These are phyloP conservation scores for Gymnocypris eckloni DNA, from an alignment of 2,797 vertebrate genomes.

Conservation along the genomic window DNA sequence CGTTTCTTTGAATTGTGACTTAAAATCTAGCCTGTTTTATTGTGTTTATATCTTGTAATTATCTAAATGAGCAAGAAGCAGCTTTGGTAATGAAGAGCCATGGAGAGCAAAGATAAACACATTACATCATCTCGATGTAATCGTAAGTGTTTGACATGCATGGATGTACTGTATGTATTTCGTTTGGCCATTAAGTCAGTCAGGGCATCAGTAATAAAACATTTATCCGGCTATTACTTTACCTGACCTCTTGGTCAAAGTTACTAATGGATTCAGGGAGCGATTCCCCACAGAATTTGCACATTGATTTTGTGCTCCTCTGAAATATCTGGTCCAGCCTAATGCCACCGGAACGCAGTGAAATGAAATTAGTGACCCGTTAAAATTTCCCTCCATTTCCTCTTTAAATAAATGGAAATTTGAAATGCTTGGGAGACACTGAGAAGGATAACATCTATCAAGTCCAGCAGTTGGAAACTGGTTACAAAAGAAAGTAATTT, in stretches of 20 bases:
- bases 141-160: conserved; percentile 77
- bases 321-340: conserved; percentile 83
- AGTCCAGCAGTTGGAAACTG: conserved; percentile 55
- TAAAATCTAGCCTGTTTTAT: background rate
- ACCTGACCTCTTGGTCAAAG: conserved; percentile 89
- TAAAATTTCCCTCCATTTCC: conserved; percentile 80
- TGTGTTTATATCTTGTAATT: background rate
- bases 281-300: conserved; percentile 82
- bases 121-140: conserved; percentile 55
- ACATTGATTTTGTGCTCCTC: conserved; percentile 85
- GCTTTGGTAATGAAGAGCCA: conserved; percentile 41
- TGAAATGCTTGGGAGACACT: conserved; percentile 69
- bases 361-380: conserved; percentile 86
- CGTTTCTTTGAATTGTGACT: background rate
- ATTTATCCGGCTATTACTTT: conserved; percentile 95
- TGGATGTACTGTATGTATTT: conserved; percentile 75
- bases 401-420: conserved; percentile 82
- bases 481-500: conserved; percentile 74
- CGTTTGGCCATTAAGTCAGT: conserved; percentile 84
- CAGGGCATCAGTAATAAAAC: conserved; percentile 93
- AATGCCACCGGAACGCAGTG: conserved; percentile 79
- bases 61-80: conserved; percentile 16
- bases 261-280: conserved; percentile 88
- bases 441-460: conserved; percentile 68
- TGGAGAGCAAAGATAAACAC: conserved; percentile 24